Evolutionary conservation across 2,888 invertebrate species (phyloP), one percentile per base, ranked within the genome.

Genomic region (Polydrusus cervinus): DNA sequence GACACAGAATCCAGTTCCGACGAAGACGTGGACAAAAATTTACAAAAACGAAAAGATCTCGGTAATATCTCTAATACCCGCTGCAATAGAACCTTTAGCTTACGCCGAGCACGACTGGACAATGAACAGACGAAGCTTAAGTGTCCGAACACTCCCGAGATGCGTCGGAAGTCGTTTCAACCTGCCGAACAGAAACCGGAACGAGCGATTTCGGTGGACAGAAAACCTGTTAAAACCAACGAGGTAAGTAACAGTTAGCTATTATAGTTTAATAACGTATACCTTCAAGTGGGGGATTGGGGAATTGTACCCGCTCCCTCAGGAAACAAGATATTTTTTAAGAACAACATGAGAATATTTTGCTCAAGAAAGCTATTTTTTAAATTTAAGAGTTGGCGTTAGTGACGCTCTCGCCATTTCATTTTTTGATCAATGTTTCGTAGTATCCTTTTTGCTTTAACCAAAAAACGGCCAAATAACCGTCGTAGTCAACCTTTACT

Each of bases 71-170:
- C 89, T 51, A 90, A 89, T 78, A 91, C 91, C 83, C 90, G 89
- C 74, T 92, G 92, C 80, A 96, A 96, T 85, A 90, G 94, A 79
- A 93, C 94, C n/a, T 89, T 92, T 75, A 90, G 93, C 84, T 88
- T 93, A 87, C 88, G 94, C 80, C 81, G 93, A 86, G 89, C 91
- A n/a, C 86, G 91, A 79, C 82, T 92, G 45, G 92, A 91, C 78
- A 88, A 88, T 7, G 84, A 86, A 71, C 57, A 85, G 43, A 84
- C 87, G 3, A 89, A 87, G 0, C 87, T 89, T 10, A 87, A 89
- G 80, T 91, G 91, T 84, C 91, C 91, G 0, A 91, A 91, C 67
- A 91, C 91, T 0, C 91, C 91, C 0, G 91, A 91, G 80, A 89
- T 90, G 89, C 88, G 89, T 47, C 84, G 91, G 78, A 91, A 91